A percentile compares a stretch with the other conserved stretches of the same genome.
These are phyloP conservation scores for Patella pellucida DNA, from an alignment of 2,888 invertebrate species.

Conservation along the genomic window DNA sequence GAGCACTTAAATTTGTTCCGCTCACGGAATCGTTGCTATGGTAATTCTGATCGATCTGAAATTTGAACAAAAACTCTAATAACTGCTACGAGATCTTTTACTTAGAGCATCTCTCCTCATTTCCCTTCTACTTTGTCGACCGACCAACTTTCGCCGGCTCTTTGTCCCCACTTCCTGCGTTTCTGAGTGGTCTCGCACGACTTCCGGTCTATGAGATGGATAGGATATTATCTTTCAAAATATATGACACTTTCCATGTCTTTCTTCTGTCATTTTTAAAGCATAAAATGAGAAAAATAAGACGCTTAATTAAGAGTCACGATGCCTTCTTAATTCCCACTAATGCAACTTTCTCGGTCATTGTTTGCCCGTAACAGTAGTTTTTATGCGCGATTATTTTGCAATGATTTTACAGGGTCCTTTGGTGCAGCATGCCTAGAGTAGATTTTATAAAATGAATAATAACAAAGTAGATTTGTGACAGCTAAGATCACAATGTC, in stretches of 20 bases:
- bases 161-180: conserved; percentile 49
- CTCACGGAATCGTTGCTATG: conserved; percentile 46
- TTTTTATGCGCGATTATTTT: too few relatives aligned
- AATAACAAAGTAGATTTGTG: too few relatives aligned
- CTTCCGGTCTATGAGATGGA: conserved; percentile 42
- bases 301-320: not conserved
- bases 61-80: conserved; percentile 49
- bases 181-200: conserved; percentile 38
- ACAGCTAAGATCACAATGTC: too few relatives aligned
- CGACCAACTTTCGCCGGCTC: conserved; percentile 37
- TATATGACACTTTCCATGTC: conserved; percentile 37
- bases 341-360: not conserved
- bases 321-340: conserved; percentile 11
- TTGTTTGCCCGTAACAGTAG: too few relatives aligned
- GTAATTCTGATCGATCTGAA: conserved; percentile 44
- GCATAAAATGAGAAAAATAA: conserved; percentile 7
- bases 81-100: conserved; percentile 48
- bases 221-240: conserved; percentile 48
- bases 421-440: too few relatives aligned
- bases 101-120: conserved; percentile 49
- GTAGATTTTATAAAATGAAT: too few relatives aligned
- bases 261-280: conserved; percentile 8
- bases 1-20: conserved; percentile 51
- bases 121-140: conserved; percentile 46
- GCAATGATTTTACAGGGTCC: too few relatives aligned